These are phyloP conservation scores for Ormia ochracea DNA, from an alignment of 2,888 invertebrate genomes.

Conservation along the genomic window DNA sequence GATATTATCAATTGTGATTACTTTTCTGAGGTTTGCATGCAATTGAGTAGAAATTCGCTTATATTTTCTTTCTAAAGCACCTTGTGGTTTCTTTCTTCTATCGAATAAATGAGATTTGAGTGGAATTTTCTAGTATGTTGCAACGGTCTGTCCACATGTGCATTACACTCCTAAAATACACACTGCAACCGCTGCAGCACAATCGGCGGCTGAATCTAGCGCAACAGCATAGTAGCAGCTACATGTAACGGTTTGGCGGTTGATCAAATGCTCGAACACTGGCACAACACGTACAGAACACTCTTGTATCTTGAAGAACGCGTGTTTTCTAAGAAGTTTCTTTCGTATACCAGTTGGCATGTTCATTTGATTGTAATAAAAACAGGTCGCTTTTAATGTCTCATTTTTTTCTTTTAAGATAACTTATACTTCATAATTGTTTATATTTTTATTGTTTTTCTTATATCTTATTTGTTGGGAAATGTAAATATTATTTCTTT, in stretches of 20 bases:
- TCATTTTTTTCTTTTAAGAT: too few relatives aligned
- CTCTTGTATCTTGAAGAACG: slow-evolving; percentile 20
- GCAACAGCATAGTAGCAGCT: slow-evolving; percentile 5
- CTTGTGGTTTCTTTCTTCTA: slow-evolving; percentile 25
- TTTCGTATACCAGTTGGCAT: background rate
- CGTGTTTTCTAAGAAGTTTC: slow-evolving; percentile 19
- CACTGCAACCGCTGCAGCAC: background rate
- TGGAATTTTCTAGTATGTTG: slow-evolving; percentile 46
- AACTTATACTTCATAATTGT: too few relatives aligned
- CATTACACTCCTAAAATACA: slow-evolving; percentile 2
- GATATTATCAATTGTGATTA: background rate
- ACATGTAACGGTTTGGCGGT: slow-evolving; percentile 38
- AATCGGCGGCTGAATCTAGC: background rate
- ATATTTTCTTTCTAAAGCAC: background rate
- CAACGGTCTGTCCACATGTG: slow-evolving; percentile 40
- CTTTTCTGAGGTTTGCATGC: slow-evolving; percentile 6
- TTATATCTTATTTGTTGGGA: too few relatives aligned
- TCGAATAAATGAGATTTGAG: slow-evolving; percentile 44
- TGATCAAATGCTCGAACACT: slow-evolving; percentile 49
- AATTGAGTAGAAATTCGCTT: slow-evolving; percentile 32
- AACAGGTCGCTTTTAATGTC: background rate
- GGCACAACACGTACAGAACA: slow-evolving; percentile 13
- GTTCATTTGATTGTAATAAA: background rate
- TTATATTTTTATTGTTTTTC: too few relatives aligned
- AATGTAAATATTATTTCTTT: too few relatives aligned